Evolutionary conservation across 2,888 invertebrate species (phyloP).

Genomic region (Chrysolina oricalcia): DNA sequence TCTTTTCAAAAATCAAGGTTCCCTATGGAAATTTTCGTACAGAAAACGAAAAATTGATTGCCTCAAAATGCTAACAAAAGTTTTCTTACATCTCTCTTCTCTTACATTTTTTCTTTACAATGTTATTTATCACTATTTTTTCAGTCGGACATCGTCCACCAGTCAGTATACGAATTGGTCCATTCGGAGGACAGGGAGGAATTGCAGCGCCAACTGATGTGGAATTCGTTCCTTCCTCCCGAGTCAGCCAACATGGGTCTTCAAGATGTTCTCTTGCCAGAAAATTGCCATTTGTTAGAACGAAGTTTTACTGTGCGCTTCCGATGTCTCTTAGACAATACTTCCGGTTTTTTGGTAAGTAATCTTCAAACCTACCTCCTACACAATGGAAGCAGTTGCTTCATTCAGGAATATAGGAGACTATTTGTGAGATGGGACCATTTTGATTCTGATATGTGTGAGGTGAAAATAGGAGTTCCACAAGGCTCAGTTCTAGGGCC

Average conservation of each 20-base stretch:
- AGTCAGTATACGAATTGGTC: slow-evolving; percentile 98
- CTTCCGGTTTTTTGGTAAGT: slow-evolving; percentile 97
- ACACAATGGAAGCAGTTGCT: no score
- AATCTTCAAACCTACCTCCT: neutral
- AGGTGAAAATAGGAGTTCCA: no score
- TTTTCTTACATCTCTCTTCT: no score
- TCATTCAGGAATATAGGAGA: no score
- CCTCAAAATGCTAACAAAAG: no score
- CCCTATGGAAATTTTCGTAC: no score
- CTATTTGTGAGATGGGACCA: no score
- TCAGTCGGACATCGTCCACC: slow-evolving; percentile 99
- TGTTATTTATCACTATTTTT: slow-evolving; percentile 66
- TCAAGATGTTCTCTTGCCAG: slow-evolving; percentile 91
- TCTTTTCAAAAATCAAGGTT: no score
- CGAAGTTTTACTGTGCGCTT: slow-evolving; percentile 98
- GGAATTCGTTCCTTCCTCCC: slow-evolving; percentile 93
- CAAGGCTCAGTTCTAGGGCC: no score
- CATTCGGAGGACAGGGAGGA: slow-evolving; percentile 99
- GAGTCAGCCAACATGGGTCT: slow-evolving; percentile 85
- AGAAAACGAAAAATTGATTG: no score
- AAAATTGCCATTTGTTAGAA: slow-evolving; percentile 92
- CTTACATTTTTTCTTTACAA: neutral
- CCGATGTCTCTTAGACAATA: slow-evolving; percentile 98
- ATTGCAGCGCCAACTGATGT: slow-evolving; percentile 93
- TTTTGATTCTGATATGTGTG: no score